Base-by-base conservation (phyloP, 2,888 invertebrate genomes). In the Spilarctia lutea region DNA sequence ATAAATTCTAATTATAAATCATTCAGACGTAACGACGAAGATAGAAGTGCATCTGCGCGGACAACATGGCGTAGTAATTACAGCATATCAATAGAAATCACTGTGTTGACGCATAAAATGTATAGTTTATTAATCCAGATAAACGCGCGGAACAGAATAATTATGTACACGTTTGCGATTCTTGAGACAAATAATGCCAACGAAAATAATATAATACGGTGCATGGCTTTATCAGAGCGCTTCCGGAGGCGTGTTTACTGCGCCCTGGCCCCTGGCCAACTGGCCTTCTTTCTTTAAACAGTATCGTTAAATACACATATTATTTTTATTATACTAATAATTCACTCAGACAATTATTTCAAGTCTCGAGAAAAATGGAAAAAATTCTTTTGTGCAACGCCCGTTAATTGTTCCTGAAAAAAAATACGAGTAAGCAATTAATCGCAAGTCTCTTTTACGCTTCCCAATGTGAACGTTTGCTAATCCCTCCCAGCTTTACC, bases 201-300 rank as follows among this genome's bases (percentile, higher is more conserved):
- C 76, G 79, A 75, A 78, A 83, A 88, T 83, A 85, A 87, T 85
- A 82, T 86, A 83, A 56, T 86, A 83, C 84, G 82, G 78, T 76
- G 78, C 80, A 79, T 77, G 85, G 84, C 85, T 86, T 86, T 89
- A 89, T 88, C 88, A 84, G 81, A 72, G 80, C 76, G 86, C 92
- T 94, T 94, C 94, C 94, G 93, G 93, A 87, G 91, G 87, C 87
- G 86, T 89, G 88, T 83, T 84, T 81, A 85, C 82, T 88, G 89
- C 88, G 86, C 87, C 81, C 91, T 94, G 94, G 94, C 90, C 45
- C 48, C 35, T 63, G 60, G 92, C 94, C 94, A 94, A 90, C 87
- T 92, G 94, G 93, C 94, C 90, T 88, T 89, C 89, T 89, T 90
- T 88, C 87, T 86, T 86, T 84, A 84, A 87, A 88, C 85, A 84